Conservation (phyloP, 2,888 invertebrate species). For the Noctua comes region DNA sequence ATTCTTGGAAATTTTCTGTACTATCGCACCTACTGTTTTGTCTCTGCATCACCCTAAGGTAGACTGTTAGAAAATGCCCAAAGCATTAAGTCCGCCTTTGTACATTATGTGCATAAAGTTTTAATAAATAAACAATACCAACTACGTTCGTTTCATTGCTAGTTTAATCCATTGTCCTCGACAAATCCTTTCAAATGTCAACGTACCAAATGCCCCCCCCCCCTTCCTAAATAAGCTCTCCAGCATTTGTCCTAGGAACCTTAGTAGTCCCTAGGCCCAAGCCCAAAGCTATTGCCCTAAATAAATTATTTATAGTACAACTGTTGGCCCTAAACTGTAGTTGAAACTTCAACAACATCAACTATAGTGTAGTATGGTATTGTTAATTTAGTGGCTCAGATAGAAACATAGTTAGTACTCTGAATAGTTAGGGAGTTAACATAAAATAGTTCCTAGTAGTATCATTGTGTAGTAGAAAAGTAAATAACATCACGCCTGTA, state of each 20-base stretch:
- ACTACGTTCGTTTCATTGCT: too few species aligned
- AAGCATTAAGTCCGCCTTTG: too few species aligned
- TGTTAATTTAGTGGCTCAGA: slow-evolving; percentile 34
- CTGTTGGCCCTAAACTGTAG: slow-evolving; percentile 24
- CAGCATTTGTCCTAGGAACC: neutral
- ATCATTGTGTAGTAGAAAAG: neutral
- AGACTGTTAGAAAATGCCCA: too few species aligned
- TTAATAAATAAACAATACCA: too few species aligned
- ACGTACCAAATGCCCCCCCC: neutral
- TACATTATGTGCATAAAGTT: too few species aligned
- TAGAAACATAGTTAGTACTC: slow-evolving; percentile 30
- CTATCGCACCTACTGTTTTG: too few species aligned
- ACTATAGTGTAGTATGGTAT: slow-evolving; percentile 19
- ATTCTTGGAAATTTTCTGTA: too few species aligned
- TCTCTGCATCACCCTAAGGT: too few species aligned
- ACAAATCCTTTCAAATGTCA: neutral
- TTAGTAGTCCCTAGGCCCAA: neutral
- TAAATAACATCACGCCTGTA: neutral
- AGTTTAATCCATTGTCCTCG: neutral
- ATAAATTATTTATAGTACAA: slow-evolving; percentile 38
- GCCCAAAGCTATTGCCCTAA: neutral
- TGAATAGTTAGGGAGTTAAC: neutral
- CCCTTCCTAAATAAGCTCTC: neutral
- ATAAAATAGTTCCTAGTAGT: neutral
- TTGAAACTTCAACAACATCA: slow-evolving; percentile 23